Evolutionary conservation across 2,888 invertebrate species (phyloP).

Genomic region (Tipula unca): DNA sequence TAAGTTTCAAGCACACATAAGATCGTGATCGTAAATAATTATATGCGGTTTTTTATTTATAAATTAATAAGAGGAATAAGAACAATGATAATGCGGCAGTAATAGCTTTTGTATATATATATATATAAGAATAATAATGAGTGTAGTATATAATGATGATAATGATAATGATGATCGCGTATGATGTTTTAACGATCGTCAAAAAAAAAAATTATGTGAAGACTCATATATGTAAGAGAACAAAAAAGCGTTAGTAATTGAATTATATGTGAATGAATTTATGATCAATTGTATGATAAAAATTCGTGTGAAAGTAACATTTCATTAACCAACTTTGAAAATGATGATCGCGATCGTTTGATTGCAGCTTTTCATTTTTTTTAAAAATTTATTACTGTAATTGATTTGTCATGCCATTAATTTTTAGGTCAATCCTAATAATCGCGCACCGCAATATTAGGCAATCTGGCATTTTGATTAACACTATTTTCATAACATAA

Average conservation of each 20-base stretch:
- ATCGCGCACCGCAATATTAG: no score
- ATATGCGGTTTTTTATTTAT: neutral
- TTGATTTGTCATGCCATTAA: neutral
- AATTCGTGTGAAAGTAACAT: neutral
- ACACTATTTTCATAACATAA: no score
- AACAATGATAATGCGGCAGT: neutral
- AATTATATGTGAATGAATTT: neutral
- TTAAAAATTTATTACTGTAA: neutral
- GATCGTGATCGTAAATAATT: neutral
- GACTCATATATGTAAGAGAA: neutral
- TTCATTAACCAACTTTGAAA: neutral
- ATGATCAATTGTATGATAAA: neutral
- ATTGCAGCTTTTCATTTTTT: neutral
- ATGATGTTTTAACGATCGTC: neutral
- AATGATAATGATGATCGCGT: constrained; percentile 8
- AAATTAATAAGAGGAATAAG: neutral
- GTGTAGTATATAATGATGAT: neutral
- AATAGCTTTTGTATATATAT: neutral
- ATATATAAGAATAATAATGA: neutral
- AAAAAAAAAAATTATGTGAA: neutral
- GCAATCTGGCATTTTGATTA: no score
- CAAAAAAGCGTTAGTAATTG: neutral
- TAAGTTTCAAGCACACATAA: neutral
- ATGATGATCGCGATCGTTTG: neutral
- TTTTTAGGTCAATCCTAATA: no score